Evolutionary conservation across 1,140 invertebrate genomes (phyloP).

Genomic region (Propsilocerus akamusi): DNA sequence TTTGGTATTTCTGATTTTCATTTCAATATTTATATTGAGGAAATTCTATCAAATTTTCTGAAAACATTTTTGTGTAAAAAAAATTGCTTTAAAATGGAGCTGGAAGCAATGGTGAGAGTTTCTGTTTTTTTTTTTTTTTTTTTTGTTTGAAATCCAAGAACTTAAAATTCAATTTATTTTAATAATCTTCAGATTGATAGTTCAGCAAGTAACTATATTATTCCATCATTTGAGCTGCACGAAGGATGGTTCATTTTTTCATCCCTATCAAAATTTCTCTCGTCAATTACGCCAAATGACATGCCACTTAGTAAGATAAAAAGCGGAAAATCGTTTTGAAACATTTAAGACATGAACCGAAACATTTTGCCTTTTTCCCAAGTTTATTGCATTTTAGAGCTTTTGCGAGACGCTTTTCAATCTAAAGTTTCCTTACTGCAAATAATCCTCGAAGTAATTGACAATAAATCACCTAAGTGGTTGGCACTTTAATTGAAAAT

Average conservation of each 20-base stretch:
- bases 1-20: no score
- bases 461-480: not conserved
- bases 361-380: not conserved
- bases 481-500: not conserved
- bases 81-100: no score
- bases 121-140: not conserved
- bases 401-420: conserved; percentile 19
- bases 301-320: conserved; percentile 32
- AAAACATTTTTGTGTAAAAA: no score
- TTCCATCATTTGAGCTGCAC: conserved; percentile 28
- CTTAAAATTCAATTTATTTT: not conserved
- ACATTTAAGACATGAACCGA: no score
- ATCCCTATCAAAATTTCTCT: conserved; percentile 30
- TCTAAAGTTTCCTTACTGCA: conserved; percentile 20
- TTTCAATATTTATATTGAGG: no score
- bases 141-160: not conserved
- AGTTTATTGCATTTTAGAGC: conserved; percentile 7
- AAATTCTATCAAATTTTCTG: not conserved
- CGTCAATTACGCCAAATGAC: conserved; percentile 32
- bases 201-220: conserved; percentile 20
- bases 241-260: conserved; percentile 30
- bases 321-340: no score
- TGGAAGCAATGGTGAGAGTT: not conserved
- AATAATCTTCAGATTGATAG: not conserved
- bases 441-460: conserved; percentile 20